Conservation (phyloP, 2,113 vertebrate species). For the Piprites chloris region DNA sequence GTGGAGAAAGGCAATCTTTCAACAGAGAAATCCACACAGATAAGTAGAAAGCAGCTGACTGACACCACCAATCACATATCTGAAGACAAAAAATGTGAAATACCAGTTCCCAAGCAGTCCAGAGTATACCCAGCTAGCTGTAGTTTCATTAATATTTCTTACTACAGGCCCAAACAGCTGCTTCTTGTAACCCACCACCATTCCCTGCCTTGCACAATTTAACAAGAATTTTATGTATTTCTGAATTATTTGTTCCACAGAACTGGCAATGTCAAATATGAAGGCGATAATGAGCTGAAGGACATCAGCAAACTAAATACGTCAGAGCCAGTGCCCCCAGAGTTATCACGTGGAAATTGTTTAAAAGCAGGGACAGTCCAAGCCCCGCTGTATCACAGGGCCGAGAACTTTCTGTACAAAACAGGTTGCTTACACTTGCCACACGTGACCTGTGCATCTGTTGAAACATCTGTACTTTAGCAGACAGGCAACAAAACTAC, state of each 20-base stretch:
- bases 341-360: background rate
- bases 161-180: background rate
- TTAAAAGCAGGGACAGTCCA: background rate
- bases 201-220: background rate
- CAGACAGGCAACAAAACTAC: background rate
- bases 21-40: background rate
- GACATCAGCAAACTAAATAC: background rate
- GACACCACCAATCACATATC: background rate
- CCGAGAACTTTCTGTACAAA: background rate
- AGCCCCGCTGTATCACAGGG: background rate
- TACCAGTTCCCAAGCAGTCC: background rate
- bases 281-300: conserved; percentile 18
- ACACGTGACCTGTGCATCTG: background rate
- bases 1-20: background rate
- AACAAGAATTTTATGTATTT: background rate
- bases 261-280: background rate
- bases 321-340: background rate
- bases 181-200: background rate
- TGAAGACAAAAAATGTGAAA: background rate
- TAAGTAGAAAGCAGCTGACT: background rate
- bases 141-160: background rate
- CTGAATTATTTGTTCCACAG: background rate
- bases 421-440: background rate
- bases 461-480: background rate
- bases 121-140: background rate